Evolutionary conservation across 2,113 vertebrate genomes (phyloP).

Genomic region (Thermophis baileyi): DNA sequence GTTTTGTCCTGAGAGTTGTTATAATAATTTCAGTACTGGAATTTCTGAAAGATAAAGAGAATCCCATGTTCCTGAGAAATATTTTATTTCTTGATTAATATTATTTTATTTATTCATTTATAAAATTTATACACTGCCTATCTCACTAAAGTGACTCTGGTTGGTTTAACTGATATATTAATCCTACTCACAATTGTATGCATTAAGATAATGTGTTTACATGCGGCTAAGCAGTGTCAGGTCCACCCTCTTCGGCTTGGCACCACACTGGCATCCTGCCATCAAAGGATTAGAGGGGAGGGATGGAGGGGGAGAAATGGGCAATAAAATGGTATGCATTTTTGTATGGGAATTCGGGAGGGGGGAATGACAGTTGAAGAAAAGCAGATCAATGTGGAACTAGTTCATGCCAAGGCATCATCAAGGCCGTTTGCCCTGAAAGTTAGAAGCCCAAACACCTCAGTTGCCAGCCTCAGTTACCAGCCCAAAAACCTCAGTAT

Average conservation of each 20-base stretch:
- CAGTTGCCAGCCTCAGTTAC: background rate
- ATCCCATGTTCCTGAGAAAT: background rate
- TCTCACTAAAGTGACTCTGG: background rate
- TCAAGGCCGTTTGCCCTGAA: background rate
- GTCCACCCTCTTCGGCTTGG: background rate
- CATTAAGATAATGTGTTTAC: background rate
- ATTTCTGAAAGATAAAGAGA: constrained; percentile 10
- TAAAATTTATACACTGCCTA: background rate
- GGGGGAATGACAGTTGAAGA: background rate
- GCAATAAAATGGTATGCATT: background rate
- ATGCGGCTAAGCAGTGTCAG: background rate
- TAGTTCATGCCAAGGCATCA: background rate
- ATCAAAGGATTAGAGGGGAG: background rate
- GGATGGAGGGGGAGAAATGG: background rate
- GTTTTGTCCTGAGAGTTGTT: background rate
- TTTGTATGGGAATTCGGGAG: background rate
- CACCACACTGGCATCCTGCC: background rate
- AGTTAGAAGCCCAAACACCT: background rate
- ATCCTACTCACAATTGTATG: background rate
- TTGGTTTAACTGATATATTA: background rate
- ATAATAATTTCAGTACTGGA: constrained; percentile 1
- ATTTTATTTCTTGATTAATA: background rate
- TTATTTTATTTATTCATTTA: background rate
- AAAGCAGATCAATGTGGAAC: background rate
- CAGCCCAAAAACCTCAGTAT: background rate